Evolutionary conservation across 2,888 invertebrate species (phyloP).

Genomic region (Agrochola litura): DNA sequence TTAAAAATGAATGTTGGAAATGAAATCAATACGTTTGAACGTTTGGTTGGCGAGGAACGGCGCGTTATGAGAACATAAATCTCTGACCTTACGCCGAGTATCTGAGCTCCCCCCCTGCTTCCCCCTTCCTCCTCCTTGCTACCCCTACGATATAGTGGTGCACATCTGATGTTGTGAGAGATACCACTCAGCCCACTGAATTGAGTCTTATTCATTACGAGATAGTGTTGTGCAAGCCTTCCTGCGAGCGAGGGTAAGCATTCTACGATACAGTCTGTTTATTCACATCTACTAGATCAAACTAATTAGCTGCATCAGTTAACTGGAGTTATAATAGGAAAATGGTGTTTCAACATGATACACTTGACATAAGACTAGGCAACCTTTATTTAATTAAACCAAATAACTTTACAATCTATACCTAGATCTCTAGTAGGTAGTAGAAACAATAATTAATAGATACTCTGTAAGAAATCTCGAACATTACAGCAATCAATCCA

Average conservation of each 20-base stretch:
- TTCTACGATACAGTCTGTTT: constrained; percentile 60
- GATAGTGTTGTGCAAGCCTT: constrained; percentile 70
- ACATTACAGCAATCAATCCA: not conserved
- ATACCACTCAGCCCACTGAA: constrained; percentile 76
- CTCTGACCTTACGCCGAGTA: constrained; percentile 82
- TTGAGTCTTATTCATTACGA: constrained; percentile 81
- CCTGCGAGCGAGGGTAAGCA: constrained; percentile 60
- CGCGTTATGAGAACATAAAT: constrained; percentile 89
- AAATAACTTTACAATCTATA: not conserved
- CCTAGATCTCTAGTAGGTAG: too few species aligned
- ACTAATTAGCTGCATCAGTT: constrained; percentile 65
- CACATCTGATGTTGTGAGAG: constrained; percentile 80
- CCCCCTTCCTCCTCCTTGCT: constrained; percentile 58
- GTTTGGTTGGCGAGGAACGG: constrained; percentile 82
- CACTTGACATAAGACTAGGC: not conserved
- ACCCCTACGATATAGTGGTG: constrained; percentile 77
- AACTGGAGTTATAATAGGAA: constrained; percentile 53
- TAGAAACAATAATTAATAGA: not conserved
- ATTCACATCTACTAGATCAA: constrained; percentile 62
- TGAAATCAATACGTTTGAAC: constrained; percentile 87
- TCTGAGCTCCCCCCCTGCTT: constrained; percentile 57
- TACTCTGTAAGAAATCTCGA: not conserved
- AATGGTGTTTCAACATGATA: constrained; percentile 11
- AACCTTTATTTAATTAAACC: constrained; percentile 7
- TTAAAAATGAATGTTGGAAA: constrained; percentile 86